phyloP scores from a whole-genome alignment of 2,797 vertebrate genomes.

The Uromys caudimaculatus region DNA sequence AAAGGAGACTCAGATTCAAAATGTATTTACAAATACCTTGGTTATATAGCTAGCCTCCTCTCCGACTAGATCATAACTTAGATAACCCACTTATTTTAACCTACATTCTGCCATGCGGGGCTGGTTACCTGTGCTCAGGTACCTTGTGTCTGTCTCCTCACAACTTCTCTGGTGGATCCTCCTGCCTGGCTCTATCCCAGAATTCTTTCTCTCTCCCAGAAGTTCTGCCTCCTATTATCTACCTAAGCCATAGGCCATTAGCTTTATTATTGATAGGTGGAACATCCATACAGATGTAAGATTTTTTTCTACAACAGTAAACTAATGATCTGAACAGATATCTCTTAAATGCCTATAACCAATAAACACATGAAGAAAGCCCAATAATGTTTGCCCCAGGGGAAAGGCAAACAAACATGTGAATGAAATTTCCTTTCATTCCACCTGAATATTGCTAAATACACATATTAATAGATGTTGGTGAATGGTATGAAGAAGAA shows the following conservation, averaged over 20 bases:
- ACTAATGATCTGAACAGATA: background rate
- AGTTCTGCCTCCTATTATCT: background rate
- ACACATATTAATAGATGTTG: background rate
- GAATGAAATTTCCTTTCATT: background rate
- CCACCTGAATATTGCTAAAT: background rate
- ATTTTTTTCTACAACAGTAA: background rate
- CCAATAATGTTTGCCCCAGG: background rate
- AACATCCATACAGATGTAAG: background rate
- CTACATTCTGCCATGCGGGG: background rate
- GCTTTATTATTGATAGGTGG: background rate
- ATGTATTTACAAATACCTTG: background rate
- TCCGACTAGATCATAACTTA: background rate
- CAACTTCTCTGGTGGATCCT: background rate
- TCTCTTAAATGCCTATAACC: background rate
- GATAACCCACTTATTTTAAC: background rate
- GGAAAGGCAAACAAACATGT: background rate
- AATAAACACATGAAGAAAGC: background rate
- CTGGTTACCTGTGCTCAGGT: background rate
- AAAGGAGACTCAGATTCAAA: background rate
- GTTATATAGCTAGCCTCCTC: background rate
- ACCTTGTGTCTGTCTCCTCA: background rate
- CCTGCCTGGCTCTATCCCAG: background rate
- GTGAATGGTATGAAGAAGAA: background rate
- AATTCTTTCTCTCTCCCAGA: background rate
- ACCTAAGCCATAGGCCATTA: background rate